phyloP scores from a whole-genome alignment of 2,113 vertebrate species.

The Clupea harengus region DNA sequence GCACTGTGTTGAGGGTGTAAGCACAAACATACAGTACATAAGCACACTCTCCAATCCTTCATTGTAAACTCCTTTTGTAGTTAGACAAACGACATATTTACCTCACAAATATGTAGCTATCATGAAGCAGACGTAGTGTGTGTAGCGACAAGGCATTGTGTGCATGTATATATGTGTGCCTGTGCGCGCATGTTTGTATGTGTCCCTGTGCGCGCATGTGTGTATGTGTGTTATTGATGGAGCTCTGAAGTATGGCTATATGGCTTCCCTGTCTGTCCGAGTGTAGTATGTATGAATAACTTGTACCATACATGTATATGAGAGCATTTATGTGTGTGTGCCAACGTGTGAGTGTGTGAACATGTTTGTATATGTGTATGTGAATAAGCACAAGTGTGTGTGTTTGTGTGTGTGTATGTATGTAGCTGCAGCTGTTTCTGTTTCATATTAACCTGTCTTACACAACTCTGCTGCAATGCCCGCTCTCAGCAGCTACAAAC shows the following conservation, averaged over 20 bases:
- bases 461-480: constrained; percentile 59
- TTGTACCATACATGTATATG: neutral
- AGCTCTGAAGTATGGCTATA: neutral
- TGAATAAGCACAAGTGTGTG: neutral
- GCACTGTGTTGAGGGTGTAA: no score
- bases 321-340: neutral
- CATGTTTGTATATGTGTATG: neutral
- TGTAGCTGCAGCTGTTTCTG: constrained; percentile 27
- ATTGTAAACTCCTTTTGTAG: no score
- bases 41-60: neutral
- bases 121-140: no score
- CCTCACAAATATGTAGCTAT: no score
- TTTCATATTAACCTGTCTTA: constrained; percentile 62
- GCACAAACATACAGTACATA: no score
- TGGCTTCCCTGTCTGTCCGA: neutral
- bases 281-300: neutral
- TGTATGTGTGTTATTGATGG: neutral
- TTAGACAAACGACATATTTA: no score
- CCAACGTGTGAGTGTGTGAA: neutral
- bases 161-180: neutral
- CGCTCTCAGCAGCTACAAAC: constrained; percentile 63
- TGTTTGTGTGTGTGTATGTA: constrained; percentile 48
- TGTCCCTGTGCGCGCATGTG: neutral
- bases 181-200: neutral
- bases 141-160: neutral